Percentiles rank a stretch among this genome's conserved stretches.
Evolutionary conservation across 1,140 invertebrate species (phyloP).

Genomic region (Trigoniulus corallinus): DNA sequence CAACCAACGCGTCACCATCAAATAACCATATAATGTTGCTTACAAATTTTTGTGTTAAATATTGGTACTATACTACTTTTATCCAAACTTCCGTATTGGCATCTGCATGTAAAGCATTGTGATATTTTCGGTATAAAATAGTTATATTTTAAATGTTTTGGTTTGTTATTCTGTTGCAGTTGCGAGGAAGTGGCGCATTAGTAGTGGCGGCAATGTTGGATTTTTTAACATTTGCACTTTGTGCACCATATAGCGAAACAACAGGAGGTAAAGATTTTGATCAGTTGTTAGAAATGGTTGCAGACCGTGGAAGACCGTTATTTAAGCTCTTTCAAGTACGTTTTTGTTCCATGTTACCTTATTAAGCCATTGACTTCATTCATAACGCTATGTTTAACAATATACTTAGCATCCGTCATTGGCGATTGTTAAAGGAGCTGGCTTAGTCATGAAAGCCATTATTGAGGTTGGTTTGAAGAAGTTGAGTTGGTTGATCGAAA

Average conservation of each 20-base stretch:
- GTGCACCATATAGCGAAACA: slow-evolving; percentile 97
- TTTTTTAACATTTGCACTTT: slow-evolving; percentile 95
- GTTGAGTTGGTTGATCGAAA: not conserved
- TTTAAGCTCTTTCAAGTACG: slow-evolving; percentile 89
- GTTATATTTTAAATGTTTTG: slow-evolving; percentile 2
- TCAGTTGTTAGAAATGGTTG: slow-evolving; percentile 80
- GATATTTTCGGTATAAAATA: not conserved
- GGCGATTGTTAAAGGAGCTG: slow-evolving; percentile 95
- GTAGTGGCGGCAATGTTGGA: slow-evolving; percentile 81
- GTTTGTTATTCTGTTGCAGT: slow-evolving; percentile 33
- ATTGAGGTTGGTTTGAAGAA: slow-evolving; percentile 65
- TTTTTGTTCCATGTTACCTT: too few species aligned
- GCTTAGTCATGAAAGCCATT: slow-evolving; percentile 88
- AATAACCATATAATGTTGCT: too few species aligned
- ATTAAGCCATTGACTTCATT: not conserved
- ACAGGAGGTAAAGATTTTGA: slow-evolving; percentile 97
- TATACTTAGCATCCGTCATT: slow-evolving; percentile 72
- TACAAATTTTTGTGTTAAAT: too few species aligned
- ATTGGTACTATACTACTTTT: too few species aligned
- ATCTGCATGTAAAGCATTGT: not conserved
- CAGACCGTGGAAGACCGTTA: slow-evolving; percentile 68
- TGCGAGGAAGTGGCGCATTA: slow-evolving; percentile 46
- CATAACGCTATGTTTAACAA: not conserved
- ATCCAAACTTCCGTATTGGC: not conserved
- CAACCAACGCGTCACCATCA: too few species aligned